A percentile compares a stretch with the other conserved stretches of the same genome.
These are phyloP conservation scores for Dicerorhinus sumatrensis DNA, from an alignment of 2,113 vertebrate genomes.

Conservation along the genomic window DNA sequence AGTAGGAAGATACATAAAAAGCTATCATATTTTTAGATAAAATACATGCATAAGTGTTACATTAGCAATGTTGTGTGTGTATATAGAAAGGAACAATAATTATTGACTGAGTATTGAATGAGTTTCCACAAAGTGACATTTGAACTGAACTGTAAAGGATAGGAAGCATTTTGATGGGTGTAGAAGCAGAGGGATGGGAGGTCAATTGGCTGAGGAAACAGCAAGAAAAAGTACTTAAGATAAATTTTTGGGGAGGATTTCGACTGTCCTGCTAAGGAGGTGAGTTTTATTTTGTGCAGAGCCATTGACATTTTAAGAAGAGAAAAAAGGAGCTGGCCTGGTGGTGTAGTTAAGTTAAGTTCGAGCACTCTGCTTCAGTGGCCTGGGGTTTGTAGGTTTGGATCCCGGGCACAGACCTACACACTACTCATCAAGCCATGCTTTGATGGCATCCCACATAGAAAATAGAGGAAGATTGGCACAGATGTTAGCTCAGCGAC, in stretches of 20 bases:
- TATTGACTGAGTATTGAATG: neutral
- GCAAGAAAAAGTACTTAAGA: neutral
- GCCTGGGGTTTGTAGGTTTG: no score
- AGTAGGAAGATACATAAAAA: neutral
- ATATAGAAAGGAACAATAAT: neutral
- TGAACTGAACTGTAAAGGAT: neutral
- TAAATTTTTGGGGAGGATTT: slow-evolving; percentile 8
- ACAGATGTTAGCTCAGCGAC: no score
- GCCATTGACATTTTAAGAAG: neutral
- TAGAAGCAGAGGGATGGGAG: neutral
- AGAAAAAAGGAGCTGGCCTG: neutral
- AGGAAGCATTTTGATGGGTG: slow-evolving; percentile 11
- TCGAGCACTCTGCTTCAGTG: no score
- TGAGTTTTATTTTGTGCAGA: slow-evolving; percentile 24
- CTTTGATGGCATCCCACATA: no score
- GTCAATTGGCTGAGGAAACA: slow-evolving; percentile 35
- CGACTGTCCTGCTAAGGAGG: neutral
- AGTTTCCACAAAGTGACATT: neutral
- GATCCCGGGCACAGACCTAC: no score
- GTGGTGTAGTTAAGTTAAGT: no score
- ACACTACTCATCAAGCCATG: no score
- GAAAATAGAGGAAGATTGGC: no score
- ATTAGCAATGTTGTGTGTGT: neutral
- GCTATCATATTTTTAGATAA: neutral
- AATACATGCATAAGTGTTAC: neutral